phyloP scores from a whole-genome alignment of 1,140 invertebrate species.

The Kradibia gibbosae region DNA sequence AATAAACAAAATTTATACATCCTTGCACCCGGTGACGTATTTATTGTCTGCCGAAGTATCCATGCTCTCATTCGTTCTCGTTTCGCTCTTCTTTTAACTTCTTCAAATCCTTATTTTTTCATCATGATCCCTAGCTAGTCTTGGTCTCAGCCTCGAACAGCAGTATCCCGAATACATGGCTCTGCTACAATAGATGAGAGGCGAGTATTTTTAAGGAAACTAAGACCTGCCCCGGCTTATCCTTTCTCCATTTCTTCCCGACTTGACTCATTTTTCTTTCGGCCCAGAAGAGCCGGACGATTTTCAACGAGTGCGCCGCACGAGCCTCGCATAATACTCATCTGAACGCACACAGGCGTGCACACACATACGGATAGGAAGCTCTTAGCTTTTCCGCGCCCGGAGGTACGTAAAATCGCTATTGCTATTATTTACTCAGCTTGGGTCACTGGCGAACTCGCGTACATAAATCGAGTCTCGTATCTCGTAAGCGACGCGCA shows the following conservation, averaged over 20 bases:
- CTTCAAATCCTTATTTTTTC: conserved; percentile 44
- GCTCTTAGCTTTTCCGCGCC: conserved; percentile 14
- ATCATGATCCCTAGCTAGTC: conserved; percentile 3
- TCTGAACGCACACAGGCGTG: neutral
- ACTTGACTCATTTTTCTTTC: neutral
- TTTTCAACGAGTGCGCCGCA: conserved; percentile 11
- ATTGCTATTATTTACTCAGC: conserved; percentile 51
- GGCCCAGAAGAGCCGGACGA: neutral
- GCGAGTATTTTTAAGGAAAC: conserved; percentile 37
- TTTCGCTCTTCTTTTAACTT: neutral
- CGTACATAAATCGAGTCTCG: neutral
- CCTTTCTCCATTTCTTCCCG: conserved; percentile 45
- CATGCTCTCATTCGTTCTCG: neutral
- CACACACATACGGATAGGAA: neutral
- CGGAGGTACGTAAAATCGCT: conserved; percentile 36
- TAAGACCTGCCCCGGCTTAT: conserved; percentile 41
- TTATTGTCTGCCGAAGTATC: conserved; percentile 36
- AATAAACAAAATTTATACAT: conserved; percentile 42
- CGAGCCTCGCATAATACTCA: conserved; percentile 19
- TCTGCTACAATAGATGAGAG: conserved; percentile 26
- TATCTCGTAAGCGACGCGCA: neutral
- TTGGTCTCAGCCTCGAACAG: neutral
- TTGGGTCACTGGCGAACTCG: conserved; percentile 47
- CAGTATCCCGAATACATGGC: neutral
- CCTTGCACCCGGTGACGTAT: conserved; percentile 20